phyloP scores from a whole-genome alignment of 92 coral and sea anemone species.

The Epizoanthus ramosus region DNA sequence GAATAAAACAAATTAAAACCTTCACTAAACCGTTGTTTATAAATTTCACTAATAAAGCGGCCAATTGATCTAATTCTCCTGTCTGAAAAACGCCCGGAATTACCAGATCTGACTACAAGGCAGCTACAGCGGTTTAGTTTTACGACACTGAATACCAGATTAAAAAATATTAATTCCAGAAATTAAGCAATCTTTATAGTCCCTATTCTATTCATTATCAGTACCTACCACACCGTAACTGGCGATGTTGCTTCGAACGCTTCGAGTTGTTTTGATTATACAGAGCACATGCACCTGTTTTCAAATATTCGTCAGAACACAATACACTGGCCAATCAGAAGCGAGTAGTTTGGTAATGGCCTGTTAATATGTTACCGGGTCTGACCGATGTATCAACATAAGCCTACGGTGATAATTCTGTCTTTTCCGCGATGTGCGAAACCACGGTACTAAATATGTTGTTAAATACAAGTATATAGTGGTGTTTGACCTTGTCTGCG shows the following conservation, averaged over 20 bases:
- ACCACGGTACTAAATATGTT: background rate
- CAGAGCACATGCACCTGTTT: conserved; percentile 30
- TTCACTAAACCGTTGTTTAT: too few species aligned
- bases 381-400: background rate
- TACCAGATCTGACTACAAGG: too few species aligned
- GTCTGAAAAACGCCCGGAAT: too few species aligned
- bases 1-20: too few species aligned
- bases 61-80: too few species aligned
- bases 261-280: conserved; percentile 11
- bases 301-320: conserved; percentile 1
- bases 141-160: background rate
- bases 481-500: background rate
- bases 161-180: background rate
- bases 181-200: background rate
- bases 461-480: background rate
- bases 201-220: background rate
- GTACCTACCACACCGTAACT: conserved; percentile 7
- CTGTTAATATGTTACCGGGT: conserved; percentile 12
- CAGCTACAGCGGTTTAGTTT: too few species aligned
- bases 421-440: conserved; percentile 2
- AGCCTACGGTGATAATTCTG: background rate
- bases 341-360: background rate
- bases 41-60: too few species aligned
- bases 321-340: conserved; percentile 24
- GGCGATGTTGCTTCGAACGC: background rate